phyloP scores from a whole-genome alignment of 2,888 invertebrate genomes.

The Amblyjoppa fuscipennis region DNA sequence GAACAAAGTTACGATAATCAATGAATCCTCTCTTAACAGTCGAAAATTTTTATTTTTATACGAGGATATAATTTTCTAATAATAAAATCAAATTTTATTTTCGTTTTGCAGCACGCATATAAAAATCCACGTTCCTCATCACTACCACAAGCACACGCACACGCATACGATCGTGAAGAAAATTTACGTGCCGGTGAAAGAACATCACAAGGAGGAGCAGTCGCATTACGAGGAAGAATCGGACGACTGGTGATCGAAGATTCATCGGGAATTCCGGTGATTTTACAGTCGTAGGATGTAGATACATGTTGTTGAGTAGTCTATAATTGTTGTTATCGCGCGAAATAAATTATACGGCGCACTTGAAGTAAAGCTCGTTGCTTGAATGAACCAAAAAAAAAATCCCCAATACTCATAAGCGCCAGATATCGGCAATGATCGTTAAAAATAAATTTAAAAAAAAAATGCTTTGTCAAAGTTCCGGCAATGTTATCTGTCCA shows the following conservation, averaged over 20 bases:
- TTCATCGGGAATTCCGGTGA: background rate
- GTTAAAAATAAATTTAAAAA: background rate
- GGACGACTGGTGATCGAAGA: slow-evolving; percentile 69
- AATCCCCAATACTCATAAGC: background rate
- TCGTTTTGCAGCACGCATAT: slow-evolving; percentile 79
- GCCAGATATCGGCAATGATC: background rate
- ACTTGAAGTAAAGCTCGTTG: background rate
- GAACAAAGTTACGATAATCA: background rate
- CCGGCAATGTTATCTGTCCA: background rate
- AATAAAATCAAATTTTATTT: background rate
- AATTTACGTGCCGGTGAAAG: slow-evolving; percentile 78
- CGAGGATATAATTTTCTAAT: background rate
- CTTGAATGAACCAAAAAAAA: slow-evolving; percentile 24
- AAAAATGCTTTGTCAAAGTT: no score
- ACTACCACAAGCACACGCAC: slow-evolving; percentile 79
- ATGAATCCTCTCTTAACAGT: background rate
- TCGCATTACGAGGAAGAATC: slow-evolving; percentile 33
- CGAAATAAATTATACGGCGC: slow-evolving; percentile 13
- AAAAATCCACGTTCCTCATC: slow-evolving; percentile 80
- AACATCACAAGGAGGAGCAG: slow-evolving; percentile 56
- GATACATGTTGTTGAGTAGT: slow-evolving; percentile 19
- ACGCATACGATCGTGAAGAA: slow-evolving; percentile 81
- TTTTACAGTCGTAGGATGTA: background rate
- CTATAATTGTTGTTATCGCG: slow-evolving; percentile 15
- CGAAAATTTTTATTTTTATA: background rate